Evolutionary conservation across 2,888 invertebrate genomes (phyloP), one percentile per base, ranked within the genome.

Genomic region (Dryadula phaetusa): DNA sequence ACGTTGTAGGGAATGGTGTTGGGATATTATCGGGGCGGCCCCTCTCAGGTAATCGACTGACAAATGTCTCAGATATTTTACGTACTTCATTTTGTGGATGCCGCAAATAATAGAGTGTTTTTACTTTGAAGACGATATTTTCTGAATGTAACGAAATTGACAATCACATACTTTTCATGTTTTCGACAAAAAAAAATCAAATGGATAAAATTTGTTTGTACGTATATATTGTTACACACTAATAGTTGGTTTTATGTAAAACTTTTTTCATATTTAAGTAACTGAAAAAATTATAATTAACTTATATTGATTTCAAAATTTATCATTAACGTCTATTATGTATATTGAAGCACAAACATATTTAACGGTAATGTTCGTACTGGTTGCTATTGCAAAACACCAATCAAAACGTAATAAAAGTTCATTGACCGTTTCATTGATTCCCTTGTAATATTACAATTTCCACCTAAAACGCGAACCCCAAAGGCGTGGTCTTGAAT

Each of bases 21-120:
- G 76, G 83, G 85, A 89, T 88, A 86, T 85, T 86, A 85, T 82
- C 81, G 81, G 84, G 83, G 85, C 77, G 79, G 71, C 78, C 79
- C 85, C 89, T 84, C 84, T 80, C 88, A 88, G 86, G 91, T 92
- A 92, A 92, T 92, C 89, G 89, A 85, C 90, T 91, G 90, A 92
- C 89, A 91, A 92, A 92, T 90, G 90, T 90, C 86, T 89, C 72
- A 86, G 86, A 91, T 91, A 89, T 90, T 90, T 88, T 84, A 87
- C 87, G 83, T 84, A 90, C 88, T 91, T 91, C 89, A 92, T 92
- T 88, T 87, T 77, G 84, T 79, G 82, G 82, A 84, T 86, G 78
- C 77, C 80, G 72, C 74, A 76, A 79, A 80, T 82, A 81, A 80
- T 79, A 77, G 76, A 77, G 71, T 75, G 66, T 76, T 75, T 73